phyloP scores from a whole-genome alignment of 2,113 vertebrate genomes.

The Ivindomyrus marchei region DNA sequence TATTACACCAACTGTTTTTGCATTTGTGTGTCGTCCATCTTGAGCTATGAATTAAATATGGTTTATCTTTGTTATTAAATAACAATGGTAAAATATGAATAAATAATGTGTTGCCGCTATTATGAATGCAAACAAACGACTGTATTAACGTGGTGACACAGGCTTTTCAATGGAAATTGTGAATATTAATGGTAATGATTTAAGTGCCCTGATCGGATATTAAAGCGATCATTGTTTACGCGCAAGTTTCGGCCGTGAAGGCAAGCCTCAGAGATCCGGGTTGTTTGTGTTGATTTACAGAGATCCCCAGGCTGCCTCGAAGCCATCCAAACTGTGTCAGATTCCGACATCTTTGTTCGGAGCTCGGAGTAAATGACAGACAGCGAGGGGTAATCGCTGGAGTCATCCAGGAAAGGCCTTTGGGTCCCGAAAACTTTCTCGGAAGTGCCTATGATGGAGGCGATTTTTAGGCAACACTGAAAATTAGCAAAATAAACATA shows the following conservation, averaged over 20 bases:
- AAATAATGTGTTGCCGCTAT: neutral
- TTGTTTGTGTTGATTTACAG: constrained; percentile 18
- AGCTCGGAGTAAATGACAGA: neutral
- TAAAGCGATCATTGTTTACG: neutral
- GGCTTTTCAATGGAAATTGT: neutral
- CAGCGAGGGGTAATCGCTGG: neutral
- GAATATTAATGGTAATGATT: constrained; percentile 7
- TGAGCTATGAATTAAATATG: neutral
- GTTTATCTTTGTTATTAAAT: neutral
- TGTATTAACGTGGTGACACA: neutral
- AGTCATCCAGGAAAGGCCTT: neutral
- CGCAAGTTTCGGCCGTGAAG: neutral
- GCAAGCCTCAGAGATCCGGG: neutral
- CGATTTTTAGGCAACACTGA: neutral
- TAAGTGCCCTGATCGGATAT: neutral
- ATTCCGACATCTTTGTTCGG: neutral
- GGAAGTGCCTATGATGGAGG: neutral
- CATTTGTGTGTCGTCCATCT: neutral
- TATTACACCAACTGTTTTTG: neutral
- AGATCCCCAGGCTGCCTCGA: neutral
- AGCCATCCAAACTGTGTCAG: neutral
- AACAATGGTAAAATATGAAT: neutral
- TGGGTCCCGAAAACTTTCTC: neutral
- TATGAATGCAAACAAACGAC: neutral
- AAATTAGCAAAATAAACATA: neutral